Conservation (phyloP, 1,140 invertebrate genomes). For the Zaprionus gabonicus region DNA sequence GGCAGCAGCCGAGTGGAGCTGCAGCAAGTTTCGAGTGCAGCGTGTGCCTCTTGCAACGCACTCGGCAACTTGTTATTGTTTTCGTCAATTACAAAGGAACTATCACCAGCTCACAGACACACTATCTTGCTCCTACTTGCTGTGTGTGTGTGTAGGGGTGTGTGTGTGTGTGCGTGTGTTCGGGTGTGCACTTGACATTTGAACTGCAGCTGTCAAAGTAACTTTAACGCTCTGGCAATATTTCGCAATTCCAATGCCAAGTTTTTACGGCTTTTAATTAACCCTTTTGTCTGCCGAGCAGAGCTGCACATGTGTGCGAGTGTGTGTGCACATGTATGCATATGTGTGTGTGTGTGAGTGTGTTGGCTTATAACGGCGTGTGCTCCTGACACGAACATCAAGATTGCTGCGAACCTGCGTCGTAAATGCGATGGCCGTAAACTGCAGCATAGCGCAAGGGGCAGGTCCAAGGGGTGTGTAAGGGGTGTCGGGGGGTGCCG, state of each 20-base stretch:
- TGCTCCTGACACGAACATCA: conserved; percentile 71
- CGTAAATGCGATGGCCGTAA: conserved; percentile 12
- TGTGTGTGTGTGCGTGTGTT: conserved; percentile 46
- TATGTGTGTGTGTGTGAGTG: background rate
- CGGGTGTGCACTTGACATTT: conserved; percentile 74
- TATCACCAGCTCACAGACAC: background rate
- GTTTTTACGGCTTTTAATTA: conserved; percentile 79
- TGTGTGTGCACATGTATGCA: background rate
- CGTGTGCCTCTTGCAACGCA: conserved; percentile 13
- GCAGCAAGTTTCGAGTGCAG: conserved; percentile 37
- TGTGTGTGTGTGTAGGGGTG: background rate
- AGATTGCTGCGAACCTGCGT: conserved; percentile 47
- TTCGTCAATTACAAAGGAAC: conserved; percentile 69
- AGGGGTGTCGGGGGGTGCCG: background rate
- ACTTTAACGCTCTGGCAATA: conserved; percentile 34
- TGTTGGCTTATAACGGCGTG: conserved; percentile 17
- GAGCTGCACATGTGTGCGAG: conserved; percentile 29
- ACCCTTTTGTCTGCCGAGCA: conserved; percentile 57
- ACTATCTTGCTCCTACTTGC: background rate
- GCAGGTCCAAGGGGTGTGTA: background rate
- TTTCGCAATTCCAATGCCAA: conserved; percentile 51
- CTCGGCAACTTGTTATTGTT: conserved; percentile 60
- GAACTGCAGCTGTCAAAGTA: conserved; percentile 76
- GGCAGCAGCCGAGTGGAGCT: background rate
- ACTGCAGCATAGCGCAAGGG: background rate